A percentile compares a stretch with the other conserved stretches of the same genome.
Evolutionary conservation across 2,113 vertebrate genomes (phyloP).

Genomic region (human): DNA sequence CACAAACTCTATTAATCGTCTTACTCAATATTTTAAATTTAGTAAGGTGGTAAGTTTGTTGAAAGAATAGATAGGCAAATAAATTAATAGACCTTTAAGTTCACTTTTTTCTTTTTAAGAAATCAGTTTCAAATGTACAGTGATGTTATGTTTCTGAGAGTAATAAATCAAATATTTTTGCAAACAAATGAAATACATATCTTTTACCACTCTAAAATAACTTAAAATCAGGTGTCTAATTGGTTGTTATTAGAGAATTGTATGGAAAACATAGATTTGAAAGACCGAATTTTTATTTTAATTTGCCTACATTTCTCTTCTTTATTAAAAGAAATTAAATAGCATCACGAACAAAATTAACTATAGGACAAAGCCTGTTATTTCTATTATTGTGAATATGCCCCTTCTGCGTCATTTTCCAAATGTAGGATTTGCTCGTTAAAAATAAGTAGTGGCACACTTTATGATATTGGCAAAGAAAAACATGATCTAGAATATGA

Average conservation of each 20-base stretch:
- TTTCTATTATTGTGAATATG: neutral
- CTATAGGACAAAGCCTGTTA: neutral
- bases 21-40: neutral
- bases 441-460: neutral
- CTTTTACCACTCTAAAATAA: neutral
- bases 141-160: neutral
- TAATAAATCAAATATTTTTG: slow-evolving; percentile 16
- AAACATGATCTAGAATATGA: neutral
- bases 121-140: neutral
- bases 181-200: neutral
- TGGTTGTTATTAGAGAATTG: neutral
- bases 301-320: neutral
- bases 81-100: neutral
- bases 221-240: neutral
- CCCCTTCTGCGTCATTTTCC: neutral
- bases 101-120: neutral
- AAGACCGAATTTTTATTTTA: neutral
- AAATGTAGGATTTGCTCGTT: neutral
- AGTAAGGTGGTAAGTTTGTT: neutral
- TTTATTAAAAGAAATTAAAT: slow-evolving; percentile 30
- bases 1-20: neutral
- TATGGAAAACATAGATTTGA: neutral
- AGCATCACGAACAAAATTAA: neutral
- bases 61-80: neutral
- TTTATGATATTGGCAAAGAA: neutral